These are phyloP conservation scores for Ostrea edulis DNA, from an alignment of 1,140 invertebrate species.

Conservation along the genomic window DNA sequence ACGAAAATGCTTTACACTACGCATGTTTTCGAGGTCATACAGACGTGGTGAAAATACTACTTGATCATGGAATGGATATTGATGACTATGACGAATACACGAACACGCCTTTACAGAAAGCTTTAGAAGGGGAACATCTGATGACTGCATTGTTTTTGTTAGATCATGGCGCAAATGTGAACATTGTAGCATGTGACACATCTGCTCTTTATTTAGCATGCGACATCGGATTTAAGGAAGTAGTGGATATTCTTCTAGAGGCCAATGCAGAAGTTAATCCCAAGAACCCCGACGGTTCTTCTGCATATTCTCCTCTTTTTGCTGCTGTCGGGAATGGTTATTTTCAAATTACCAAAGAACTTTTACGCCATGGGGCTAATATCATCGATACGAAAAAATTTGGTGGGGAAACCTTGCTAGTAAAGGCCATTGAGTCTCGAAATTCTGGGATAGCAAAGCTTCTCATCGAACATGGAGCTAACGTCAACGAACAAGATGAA, in stretches of 20 bases:
- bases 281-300: not conserved
- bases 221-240: not conserved
- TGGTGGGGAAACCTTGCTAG: not conserved
- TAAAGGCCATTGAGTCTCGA: not conserved
- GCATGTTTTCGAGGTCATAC: not conserved
- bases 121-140: not conserved
- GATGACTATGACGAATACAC: not conserved
- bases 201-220: not conserved
- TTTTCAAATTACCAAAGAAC: not conserved
- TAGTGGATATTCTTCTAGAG: not conserved
- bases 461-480: not conserved
- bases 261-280: not conserved
- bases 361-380: not conserved
- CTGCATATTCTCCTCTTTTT: not conserved
- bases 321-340: not conserved
- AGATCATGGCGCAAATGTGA: not conserved
- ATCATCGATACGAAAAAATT: not conserved
- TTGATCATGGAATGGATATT: not conserved
- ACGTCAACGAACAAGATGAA: no score
- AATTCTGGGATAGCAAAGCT: not conserved
- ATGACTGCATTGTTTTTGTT: not conserved
- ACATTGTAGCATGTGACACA: not conserved
- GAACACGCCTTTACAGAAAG: not conserved
- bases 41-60: not conserved
- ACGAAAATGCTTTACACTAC: no score